A percentile compares a stretch with the other conserved stretches of the same genome.
Evolutionary conservation across 2,888 invertebrate species (phyloP).

Genomic region (Nyleta sp.): DNA sequence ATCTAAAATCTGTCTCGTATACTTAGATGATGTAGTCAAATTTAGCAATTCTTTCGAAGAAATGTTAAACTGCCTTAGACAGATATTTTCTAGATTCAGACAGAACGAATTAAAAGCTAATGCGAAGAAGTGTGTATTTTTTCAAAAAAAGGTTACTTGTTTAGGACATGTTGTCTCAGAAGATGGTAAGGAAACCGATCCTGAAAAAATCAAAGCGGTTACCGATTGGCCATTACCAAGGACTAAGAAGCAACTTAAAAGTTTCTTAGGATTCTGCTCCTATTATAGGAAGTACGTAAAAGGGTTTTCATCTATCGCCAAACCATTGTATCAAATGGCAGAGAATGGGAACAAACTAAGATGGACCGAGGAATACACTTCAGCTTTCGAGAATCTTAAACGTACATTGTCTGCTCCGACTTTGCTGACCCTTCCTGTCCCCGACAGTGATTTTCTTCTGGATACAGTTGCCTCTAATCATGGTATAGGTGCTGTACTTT

Average conservation of each 20-base stretch:
- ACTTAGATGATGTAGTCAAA: background rate
- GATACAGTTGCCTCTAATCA: no score
- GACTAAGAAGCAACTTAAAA: constrained; percentile 1
- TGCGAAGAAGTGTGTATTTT: background rate
- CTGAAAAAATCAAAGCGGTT: background rate
- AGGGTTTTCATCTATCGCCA: constrained; percentile 63
- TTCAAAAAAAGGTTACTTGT: background rate
- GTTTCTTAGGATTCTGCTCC: constrained; percentile 54
- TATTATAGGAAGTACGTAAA: constrained; percentile 68
- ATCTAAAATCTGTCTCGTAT: background rate
- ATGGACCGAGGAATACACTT: background rate
- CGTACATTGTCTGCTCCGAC: background rate
- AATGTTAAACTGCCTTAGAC: background rate
- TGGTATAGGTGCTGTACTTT: no score
- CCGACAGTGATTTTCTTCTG: constrained; percentile 9
- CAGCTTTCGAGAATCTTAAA: background rate
- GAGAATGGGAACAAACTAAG: constrained; percentile 8
- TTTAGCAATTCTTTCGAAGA: background rate
- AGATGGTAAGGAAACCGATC: background rate
- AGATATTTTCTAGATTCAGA: background rate
- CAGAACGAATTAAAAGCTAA: background rate
- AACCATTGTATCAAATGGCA: constrained; percentile 62
- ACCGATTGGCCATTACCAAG: background rate
- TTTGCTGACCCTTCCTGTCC: constrained; percentile 5
- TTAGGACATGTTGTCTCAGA: background rate